Evolutionary conservation across 2,113 vertebrate species (phyloP).

Genomic region (Planiliza haematocheilus): DNA sequence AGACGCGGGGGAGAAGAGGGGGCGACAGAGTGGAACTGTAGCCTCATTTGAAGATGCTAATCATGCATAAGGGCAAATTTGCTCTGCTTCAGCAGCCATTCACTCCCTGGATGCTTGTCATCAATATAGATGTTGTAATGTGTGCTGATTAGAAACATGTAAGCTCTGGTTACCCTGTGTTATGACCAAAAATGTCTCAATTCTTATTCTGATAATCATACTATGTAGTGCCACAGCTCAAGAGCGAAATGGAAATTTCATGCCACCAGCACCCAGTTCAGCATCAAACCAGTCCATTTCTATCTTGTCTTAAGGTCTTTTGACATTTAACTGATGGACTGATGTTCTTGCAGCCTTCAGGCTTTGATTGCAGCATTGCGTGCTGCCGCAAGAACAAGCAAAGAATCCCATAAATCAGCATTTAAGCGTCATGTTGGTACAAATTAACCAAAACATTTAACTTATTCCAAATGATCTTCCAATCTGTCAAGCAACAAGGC

Average conservation of each 20-base stretch:
- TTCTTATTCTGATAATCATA: background rate
- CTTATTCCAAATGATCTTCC: slow-evolving; percentile 43
- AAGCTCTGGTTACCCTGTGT: background rate
- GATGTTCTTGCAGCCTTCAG: slow-evolving; percentile 14
- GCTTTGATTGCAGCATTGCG: background rate
- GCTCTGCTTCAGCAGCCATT: slow-evolving; percentile 32
- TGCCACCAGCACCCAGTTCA: slow-evolving; percentile 22
- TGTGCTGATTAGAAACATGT: slow-evolving; percentile 3
- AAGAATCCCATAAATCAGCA: slow-evolving; percentile 13
- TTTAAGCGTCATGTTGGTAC: slow-evolving; percentile 35
- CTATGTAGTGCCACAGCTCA: background rate
- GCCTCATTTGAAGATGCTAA: slow-evolving; percentile 14
- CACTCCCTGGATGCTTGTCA: slow-evolving; percentile 19
- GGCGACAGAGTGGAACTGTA: slow-evolving; percentile 8
- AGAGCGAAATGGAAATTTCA: slow-evolving; percentile 14
- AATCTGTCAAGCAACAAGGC: slow-evolving; percentile 43
- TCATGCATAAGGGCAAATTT: slow-evolving; percentile 16
- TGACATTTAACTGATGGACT: slow-evolving; percentile 57
- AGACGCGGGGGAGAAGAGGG: background rate
- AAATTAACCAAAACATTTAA: slow-evolving; percentile 35
- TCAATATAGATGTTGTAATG: slow-evolving; percentile 31
- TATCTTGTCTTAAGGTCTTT: slow-evolving; percentile 37
- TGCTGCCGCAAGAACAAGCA: background rate
- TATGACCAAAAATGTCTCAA: slow-evolving; percentile 1
- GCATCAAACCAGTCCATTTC: slow-evolving; percentile 7